Percentiles rank a stretch among this genome's conserved stretches.
These are phyloP conservation scores for Lasioglossum pauxillum DNA, from an alignment of 2,888 invertebrate species.

Conservation along the genomic window DNA sequence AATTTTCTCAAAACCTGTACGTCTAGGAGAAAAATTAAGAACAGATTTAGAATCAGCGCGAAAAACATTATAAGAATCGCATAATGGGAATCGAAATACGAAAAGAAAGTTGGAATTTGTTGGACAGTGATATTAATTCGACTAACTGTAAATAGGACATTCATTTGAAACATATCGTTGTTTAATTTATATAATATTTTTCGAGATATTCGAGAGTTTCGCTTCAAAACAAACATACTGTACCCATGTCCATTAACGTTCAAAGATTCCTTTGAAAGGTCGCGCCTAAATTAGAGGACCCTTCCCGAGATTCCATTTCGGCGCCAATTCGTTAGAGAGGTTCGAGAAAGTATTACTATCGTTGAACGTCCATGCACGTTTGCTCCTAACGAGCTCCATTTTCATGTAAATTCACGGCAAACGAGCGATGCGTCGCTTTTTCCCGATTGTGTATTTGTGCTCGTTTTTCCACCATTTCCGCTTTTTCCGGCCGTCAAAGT, in stretches of 20 bases:
- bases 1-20: no score
- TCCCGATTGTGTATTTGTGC: slow-evolving; percentile 31
- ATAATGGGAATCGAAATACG: no score
- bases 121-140: no score
- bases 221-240: background rate
- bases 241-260: background rate
- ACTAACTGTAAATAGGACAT: no score
- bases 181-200: background rate
- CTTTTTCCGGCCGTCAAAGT: slow-evolving; percentile 15
- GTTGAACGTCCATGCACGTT: slow-evolving; percentile 10
- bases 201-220: background rate
- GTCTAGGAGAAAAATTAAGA: no score
- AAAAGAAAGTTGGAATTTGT: no score
- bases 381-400: slow-evolving; percentile 68
- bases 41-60: no score
- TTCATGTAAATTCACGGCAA: slow-evolving; percentile 73
- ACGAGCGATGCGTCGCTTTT: slow-evolving; percentile 45
- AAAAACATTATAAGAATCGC: no score
- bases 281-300: background rate
- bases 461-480: background rate
- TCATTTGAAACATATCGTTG: background rate
- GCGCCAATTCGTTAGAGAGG: background rate
- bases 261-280: background rate
- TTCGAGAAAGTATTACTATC: background rate
- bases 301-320: background rate